Conservation (phyloP, 2,797 vertebrate species). For the Melopsittacus undulatus region DNA sequence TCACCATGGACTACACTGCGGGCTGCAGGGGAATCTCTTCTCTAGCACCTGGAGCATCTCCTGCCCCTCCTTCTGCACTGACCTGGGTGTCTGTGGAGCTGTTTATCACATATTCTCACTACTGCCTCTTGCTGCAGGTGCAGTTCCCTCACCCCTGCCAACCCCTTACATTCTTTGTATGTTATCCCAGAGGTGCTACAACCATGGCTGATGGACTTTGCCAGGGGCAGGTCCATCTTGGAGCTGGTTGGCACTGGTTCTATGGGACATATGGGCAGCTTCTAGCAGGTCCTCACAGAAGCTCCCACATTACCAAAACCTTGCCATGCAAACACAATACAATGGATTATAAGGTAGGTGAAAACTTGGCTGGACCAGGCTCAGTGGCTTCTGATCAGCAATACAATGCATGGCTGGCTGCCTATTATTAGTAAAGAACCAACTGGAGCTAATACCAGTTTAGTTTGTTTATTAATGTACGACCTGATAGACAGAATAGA, state of each 20-base stretch:
- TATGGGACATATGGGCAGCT: background rate
- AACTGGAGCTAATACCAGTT: background rate
- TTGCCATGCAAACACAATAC: background rate
- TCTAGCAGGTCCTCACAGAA: background rate
- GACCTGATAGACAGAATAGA: background rate
- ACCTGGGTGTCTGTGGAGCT: background rate
- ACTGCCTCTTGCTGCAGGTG: background rate
- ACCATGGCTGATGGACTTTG: background rate
- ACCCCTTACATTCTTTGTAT: background rate
- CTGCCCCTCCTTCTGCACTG: background rate
- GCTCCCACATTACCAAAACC: rapidly evolving
- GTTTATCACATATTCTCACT: background rate
- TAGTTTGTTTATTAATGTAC: background rate
- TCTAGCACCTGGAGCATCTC: background rate
- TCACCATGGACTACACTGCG: rapidly evolving
- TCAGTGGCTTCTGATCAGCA: background rate
- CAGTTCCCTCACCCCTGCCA: background rate
- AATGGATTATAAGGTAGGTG: background rate
- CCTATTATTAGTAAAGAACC: background rate
- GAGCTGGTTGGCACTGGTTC: background rate
- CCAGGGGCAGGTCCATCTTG: background rate
- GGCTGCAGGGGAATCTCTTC: background rate
- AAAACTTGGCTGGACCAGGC: background rate
- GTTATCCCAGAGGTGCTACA: background rate
- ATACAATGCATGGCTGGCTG: background rate